Base-by-base conservation (phyloP, 1,140 invertebrate species). In the Neelides sp. region DNA sequence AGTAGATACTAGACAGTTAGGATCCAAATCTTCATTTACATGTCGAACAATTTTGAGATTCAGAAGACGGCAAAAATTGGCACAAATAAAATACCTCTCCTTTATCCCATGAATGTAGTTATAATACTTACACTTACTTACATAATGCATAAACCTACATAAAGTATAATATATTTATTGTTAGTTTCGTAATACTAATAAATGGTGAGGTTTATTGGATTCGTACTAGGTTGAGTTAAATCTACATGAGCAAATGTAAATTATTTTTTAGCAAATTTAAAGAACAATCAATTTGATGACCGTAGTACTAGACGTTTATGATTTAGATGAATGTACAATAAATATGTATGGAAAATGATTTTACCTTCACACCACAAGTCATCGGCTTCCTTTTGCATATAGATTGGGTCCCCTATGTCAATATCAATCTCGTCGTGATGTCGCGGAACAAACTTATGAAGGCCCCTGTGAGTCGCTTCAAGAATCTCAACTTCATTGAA, bases 331-430 rank as follows among this genome's bases (percentile, higher is more conserved):
- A 44, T 28, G 42, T 44, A 42, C 15, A 27, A 3, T 44, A 26
- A 3, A 15, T 15, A 28, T 26, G 4, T 5, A 23, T 17, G n/a
- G 10, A 39, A 54, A 30, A 7, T n/a, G n/a, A n/a, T 10, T 55
- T 42, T 57, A 75, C 73, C 92, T 82, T 95, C 90, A 71, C 90
- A 94, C 93, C 94, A 98, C 39, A 95, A 72, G 69, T 98, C 93
- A 59, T 97, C 93, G 12, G 83, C 88, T 68, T 96, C 90, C 65
- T 90, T 89, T 62, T 93, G 85, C 53, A 98, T 89, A 64, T 96
- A 95, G 58, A 98, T 80, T 4, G 92, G 89, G 69, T 98, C 94
- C 4, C 94, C 94, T 43, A 97, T 94, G 72, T 97, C 92, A 10
- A 97, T 76, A 65, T 92, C 86, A 43, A 97, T 83, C 71, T 98